Evolutionary conservation across 2,888 invertebrate genomes (phyloP), one percentile per base, ranked within the genome.

Genomic region (Syrphus vitripennis): DNA sequence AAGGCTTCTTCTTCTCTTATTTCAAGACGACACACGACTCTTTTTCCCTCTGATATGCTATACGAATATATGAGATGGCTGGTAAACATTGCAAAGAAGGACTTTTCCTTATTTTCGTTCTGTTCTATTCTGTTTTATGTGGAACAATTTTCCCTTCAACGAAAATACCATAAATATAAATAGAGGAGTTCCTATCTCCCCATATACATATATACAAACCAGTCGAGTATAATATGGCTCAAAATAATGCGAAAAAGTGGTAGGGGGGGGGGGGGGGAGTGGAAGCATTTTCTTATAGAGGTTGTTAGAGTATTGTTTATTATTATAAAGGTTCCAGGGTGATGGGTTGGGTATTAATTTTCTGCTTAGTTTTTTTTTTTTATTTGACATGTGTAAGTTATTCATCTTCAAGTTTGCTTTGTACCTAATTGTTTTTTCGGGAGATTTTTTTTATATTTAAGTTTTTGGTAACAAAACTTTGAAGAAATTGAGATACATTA

Each of bases 261-360:
- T n/a, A n/a, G n/a, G 31, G 12, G 5, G 14, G 10, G 0, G 4
- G 57, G 14, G 31, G 21, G 31, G 40, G 14, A 40, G n/a, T n/a
- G n/a, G n/a, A n/a, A n/a, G n/a, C n/a, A 40, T 19, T 45, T 71
- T 70, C 57, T 70, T 65, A 55, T 55, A 26, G 40, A 57, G 71
- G 82, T 83, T 83, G 79, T 83, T 79, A 79, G n/a, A n/a, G 63
- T 63, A 83, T 79, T 72, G 79, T 83, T 83, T 83, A 83, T 83
- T 79, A 70, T 74, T 83, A 34, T 29, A 24, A 69, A 74, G 79
- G 79, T 74, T 72, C 26, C 24, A 42, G 76, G 76, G 69, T 75
- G 50, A 69, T 69, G 69, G 69, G 75, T 69, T 50, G 81, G 57
- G 70, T 63, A 81, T 76, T 76, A 42, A 81, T 76, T 81, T 81